Evolutionary conservation across 2,797 vertebrate species (phyloP).

Genomic region (Enteromius paludinosus): DNA sequence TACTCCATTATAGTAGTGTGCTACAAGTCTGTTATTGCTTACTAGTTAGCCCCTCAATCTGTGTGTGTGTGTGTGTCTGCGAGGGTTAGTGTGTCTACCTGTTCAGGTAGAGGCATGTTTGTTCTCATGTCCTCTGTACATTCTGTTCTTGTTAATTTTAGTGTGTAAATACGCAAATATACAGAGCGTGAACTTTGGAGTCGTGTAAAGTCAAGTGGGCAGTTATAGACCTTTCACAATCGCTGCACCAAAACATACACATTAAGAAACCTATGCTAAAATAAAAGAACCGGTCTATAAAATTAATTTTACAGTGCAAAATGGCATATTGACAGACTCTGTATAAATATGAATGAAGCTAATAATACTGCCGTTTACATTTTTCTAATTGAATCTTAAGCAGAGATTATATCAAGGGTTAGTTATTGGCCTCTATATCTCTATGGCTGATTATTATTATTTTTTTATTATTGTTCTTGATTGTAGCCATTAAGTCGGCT

Average conservation of each 20-base stretch:
- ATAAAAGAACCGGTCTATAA: not conserved
- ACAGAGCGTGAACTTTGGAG: constrained; percentile 65
- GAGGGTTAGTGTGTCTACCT: constrained; percentile 21
- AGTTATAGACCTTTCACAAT: constrained; percentile 33
- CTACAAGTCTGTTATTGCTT: not conserved
- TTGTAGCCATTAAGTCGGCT: not conserved
- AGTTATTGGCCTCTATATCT: not conserved
- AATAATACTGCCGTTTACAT: not conserved
- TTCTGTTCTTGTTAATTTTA: constrained; percentile 62
- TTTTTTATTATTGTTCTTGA: not conserved
- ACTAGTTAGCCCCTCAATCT: not conserved
- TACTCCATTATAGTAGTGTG: not conserved
- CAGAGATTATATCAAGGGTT: not conserved
- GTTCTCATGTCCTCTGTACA: constrained; percentile 58
- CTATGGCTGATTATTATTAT: not conserved
- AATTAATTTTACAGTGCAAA: not conserved
- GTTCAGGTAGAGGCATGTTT: constrained; percentile 27
- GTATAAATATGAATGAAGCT: not conserved
- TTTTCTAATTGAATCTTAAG: not conserved
- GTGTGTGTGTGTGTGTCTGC: not conserved
- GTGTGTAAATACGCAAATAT: constrained; percentile 61
- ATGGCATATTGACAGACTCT: not conserved
- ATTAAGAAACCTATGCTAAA: constrained; percentile 8
- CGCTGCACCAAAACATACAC: constrained; percentile 21
- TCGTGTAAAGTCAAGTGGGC: constrained; percentile 17